These are phyloP conservation scores for Orthonyx spaldingii DNA, from an alignment of 2,113 vertebrate species.

Conservation along the genomic window DNA sequence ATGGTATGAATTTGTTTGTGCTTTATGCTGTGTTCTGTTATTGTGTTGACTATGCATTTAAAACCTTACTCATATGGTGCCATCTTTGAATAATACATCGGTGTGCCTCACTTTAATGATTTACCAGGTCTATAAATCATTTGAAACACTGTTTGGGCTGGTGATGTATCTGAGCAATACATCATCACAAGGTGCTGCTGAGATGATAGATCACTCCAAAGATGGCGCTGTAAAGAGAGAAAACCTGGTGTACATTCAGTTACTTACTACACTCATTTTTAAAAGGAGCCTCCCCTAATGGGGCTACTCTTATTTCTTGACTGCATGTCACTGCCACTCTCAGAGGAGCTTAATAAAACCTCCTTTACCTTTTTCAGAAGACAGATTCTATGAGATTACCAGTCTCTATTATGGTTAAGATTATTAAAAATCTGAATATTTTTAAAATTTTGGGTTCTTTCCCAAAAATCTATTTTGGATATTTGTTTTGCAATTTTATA, in stretches of 20 bases:
- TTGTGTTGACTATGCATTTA: neutral
- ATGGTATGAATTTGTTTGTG: neutral
- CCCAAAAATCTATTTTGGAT: neutral
- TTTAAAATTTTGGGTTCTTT: too few relatives aligned
- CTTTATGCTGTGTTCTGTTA: neutral
- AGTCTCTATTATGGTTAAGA: neutral
- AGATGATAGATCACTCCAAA: conserved; percentile 52
- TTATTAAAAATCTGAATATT: neutral
- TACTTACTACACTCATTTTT: neutral
- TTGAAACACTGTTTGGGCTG: conserved; percentile 37
- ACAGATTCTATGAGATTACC: neutral
- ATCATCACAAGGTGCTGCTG: conserved; percentile 53
- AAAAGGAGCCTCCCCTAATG: neutral
- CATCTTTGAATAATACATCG: conserved; percentile 52
- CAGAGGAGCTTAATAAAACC: neutral
- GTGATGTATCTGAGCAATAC: conserved; percentile 55
- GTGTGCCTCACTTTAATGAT: conserved; percentile 19
- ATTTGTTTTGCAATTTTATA: neutral
- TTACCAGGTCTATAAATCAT: conserved; percentile 61
- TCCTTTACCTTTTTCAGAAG: neutral
- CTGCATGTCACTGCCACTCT: neutral
- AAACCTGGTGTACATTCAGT: neutral
- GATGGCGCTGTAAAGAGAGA: neutral
- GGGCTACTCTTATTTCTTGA: neutral
- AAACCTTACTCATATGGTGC: neutral